Evolutionary conservation across 2,888 invertebrate species (phyloP).

Genomic region (Encarsia formosa): DNA sequence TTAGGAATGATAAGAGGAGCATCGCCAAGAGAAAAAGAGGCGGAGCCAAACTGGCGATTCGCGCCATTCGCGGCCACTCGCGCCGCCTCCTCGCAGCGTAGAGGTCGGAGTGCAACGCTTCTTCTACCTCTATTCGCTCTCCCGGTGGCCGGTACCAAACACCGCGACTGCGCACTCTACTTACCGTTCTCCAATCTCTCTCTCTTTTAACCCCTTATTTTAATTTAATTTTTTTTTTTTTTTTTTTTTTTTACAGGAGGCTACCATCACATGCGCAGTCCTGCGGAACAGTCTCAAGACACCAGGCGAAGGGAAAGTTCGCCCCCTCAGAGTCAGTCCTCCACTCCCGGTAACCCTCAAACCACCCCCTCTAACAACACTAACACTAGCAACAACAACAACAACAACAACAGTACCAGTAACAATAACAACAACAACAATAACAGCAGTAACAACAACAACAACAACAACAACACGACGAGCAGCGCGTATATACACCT

Average conservation of each 20-base stretch:
- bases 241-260: constrained; percentile 50
- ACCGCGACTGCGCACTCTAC: too few species aligned
- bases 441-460: constrained; percentile 21
- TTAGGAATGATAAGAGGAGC: too few species aligned
- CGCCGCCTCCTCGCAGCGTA: too few species aligned
- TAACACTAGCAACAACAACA: background rate
- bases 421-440: constrained; percentile 45
- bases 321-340: constrained; percentile 44
- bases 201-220: too few species aligned
- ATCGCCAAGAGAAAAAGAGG: too few species aligned
- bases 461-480: constrained; percentile 42
- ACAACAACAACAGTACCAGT: constrained; percentile 31
- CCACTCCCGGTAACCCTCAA: constrained; percentile 6
- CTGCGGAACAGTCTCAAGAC: constrained; percentile 45
- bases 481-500: constrained; percentile 47
- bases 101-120: too few species aligned
- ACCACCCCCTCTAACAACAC: constrained; percentile 2
- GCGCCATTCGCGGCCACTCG: too few species aligned
- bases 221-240: too few species aligned
- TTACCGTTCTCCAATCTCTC: too few species aligned
- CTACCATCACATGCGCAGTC: constrained; percentile 57
- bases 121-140: too few species aligned
- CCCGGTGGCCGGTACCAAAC: too few species aligned
- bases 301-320: constrained; percentile 45
- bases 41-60: too few species aligned